Conservation (phyloP, 2,797 vertebrate species). For the Amblyopsis hoosieri region DNA sequence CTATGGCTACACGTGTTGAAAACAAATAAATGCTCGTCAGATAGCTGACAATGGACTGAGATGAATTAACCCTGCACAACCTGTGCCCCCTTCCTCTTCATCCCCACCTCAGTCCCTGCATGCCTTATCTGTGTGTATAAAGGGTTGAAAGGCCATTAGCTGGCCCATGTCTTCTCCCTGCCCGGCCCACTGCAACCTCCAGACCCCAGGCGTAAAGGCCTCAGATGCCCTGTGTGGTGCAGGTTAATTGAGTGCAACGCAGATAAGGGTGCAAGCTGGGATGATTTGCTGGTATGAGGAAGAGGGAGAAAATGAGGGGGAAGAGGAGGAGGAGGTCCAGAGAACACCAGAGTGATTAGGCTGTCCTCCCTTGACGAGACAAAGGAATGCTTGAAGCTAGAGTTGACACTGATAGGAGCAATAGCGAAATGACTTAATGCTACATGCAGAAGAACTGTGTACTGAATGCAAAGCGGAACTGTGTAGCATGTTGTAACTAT, state of each 20-base stretch:
- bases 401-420: constrained; percentile 34
- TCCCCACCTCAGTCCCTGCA: constrained; percentile 8
- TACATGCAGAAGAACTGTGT: too few relatives aligned
- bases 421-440: not conserved
- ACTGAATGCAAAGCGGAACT: too few relatives aligned
- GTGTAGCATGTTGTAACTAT: too few relatives aligned
- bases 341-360: constrained; percentile 67
- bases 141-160: constrained; percentile 66
- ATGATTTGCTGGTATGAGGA: constrained; percentile 65
- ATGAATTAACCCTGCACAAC: not conserved
- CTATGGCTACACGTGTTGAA: not conserved
- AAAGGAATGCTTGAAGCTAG: constrained; percentile 65
- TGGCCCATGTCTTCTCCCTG: constrained; percentile 50
- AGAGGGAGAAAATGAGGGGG: constrained; percentile 6
- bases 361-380: constrained; percentile 59
- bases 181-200: constrained; percentile 57
- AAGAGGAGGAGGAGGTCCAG: constrained; percentile 38
- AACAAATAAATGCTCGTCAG: constrained; percentile 3
- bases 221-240: constrained; percentile 59
- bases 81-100: constrained; percentile 12
- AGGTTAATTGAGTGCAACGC: constrained; percentile 74
- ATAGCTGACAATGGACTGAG: constrained; percentile 21
- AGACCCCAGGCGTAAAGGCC: constrained; percentile 57
- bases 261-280: constrained; percentile 76
- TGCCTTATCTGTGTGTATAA: constrained; percentile 46